phyloP scores from a whole-genome alignment of 2,888 invertebrate species.

The Heliconius charithonia region DNA sequence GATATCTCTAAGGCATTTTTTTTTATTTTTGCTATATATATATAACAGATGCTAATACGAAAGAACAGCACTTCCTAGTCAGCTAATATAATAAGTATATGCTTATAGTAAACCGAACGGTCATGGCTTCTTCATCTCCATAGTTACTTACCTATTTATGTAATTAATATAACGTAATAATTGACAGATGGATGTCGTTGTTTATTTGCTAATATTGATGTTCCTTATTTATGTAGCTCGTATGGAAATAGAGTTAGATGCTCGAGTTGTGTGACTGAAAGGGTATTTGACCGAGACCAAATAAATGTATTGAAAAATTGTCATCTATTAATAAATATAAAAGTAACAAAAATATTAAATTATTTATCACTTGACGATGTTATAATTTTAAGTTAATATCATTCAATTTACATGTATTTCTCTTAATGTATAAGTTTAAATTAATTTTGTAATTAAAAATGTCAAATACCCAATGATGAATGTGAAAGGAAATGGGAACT shows the following conservation, averaged over 20 bases:
- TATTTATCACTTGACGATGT: background rate
- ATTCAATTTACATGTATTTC: background rate
- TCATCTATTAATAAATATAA: background rate
- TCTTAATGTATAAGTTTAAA: slow-evolving; percentile 16
- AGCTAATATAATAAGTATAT: slow-evolving; percentile 58
- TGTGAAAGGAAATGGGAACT: slow-evolving; percentile 25
- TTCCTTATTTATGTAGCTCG: slow-evolving; percentile 49
- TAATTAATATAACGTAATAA: slow-evolving; percentile 47
- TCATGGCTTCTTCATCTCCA: slow-evolving; percentile 47
- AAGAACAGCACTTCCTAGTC: slow-evolving; percentile 68
- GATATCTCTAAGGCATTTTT: slow-evolving; percentile 49
- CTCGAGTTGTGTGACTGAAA: slow-evolving; percentile 42
- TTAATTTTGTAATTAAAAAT: background rate
- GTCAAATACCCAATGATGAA: slow-evolving; percentile 15
- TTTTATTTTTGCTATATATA: slow-evolving; percentile 59
- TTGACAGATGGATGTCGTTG: slow-evolving; percentile 50
- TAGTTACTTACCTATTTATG: slow-evolving; percentile 49
- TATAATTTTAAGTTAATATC: background rate
- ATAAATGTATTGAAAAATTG: slow-evolving; percentile 7
- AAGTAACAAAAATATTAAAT: background rate
- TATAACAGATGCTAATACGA: slow-evolving; percentile 56
- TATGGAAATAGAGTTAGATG: slow-evolving; percentile 37
- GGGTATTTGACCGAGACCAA: slow-evolving; percentile 31
- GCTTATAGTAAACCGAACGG: slow-evolving; percentile 49
- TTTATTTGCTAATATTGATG: slow-evolving; percentile 51